A percentile compares a stretch with the other conserved stretches of the same genome.
Evolutionary conservation across 2,113 vertebrate genomes (phyloP).

Genomic region (Corythornis madagascariensis): DNA sequence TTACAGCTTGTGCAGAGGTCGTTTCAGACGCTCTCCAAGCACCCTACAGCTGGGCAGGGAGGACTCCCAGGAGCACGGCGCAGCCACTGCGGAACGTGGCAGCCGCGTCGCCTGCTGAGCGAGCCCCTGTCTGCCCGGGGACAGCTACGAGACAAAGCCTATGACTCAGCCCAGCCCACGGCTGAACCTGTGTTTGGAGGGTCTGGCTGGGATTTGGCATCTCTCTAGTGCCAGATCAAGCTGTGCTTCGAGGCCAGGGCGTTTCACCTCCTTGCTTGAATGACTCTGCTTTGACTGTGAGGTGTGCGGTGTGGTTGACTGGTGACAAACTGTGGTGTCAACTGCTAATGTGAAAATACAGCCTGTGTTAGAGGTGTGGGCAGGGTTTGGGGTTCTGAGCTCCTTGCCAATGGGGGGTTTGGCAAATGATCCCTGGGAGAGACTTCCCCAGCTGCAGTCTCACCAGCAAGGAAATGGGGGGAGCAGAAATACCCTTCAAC

Average conservation of each 20-base stretch:
- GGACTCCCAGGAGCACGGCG: background rate
- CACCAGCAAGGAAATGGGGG: background rate
- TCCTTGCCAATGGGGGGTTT: background rate
- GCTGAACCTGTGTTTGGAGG: conserved; percentile 37
- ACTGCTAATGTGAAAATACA: background rate
- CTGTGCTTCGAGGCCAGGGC: conserved; percentile 61
- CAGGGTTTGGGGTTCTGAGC: background rate
- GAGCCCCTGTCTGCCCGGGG: background rate
- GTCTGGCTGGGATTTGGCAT: conserved; percentile 14
- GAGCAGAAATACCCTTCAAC: background rate
- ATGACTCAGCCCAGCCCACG: conserved; percentile 22
- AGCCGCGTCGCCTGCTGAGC: background rate
- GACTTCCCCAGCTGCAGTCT: background rate
- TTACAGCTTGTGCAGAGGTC: conserved; percentile 16
- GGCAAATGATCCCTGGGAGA: background rate
- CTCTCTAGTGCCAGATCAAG: conserved; percentile 30
- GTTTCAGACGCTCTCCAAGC: background rate
- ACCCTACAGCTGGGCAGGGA: background rate
- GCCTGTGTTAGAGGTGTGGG: background rate
- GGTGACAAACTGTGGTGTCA: background rate
- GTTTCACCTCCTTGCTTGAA: conserved; percentile 51
- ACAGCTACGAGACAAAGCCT: background rate
- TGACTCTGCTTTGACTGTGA: conserved; percentile 49
- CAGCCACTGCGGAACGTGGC: background rate
- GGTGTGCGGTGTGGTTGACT: background rate